Evolutionary conservation across 1,140 invertebrate species (phyloP).

Genomic region (Drosophila busckii): DNA sequence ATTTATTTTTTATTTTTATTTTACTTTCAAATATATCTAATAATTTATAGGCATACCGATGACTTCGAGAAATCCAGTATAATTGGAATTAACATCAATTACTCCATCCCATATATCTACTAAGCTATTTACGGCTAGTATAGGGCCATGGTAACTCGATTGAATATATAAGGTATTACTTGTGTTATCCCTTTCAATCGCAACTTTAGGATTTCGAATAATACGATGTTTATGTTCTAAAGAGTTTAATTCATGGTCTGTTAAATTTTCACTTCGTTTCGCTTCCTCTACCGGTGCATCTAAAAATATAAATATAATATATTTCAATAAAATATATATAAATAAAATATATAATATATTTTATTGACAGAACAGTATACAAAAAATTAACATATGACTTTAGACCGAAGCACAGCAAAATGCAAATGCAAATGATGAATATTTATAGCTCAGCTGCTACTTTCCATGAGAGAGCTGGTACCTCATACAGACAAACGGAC

Average conservation of each 20-base stretch:
- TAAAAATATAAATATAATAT: background rate
- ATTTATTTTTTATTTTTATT: background rate
- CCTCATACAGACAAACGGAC: too few relatives aligned
- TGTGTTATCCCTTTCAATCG: slow-evolving; percentile 11
- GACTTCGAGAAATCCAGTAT: slow-evolving; percentile 90
- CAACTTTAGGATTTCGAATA: slow-evolving; percentile 53
- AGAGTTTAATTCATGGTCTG: slow-evolving; percentile 64
- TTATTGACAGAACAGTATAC: too few relatives aligned
- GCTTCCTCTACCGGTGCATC: slow-evolving; percentile 44
- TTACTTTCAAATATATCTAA: background rate
- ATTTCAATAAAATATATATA: background rate
- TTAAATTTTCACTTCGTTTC: slow-evolving; percentile 55
- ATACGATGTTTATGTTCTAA: slow-evolving; percentile 50
- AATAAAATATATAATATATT: too few relatives aligned
- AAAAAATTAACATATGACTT: too few relatives aligned
- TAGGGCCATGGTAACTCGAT: slow-evolving; percentile 6
- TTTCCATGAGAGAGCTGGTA: too few relatives aligned
- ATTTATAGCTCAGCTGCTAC: too few relatives aligned
- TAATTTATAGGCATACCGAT: slow-evolving; percentile 82
- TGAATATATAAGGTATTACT: slow-evolving; percentile 19
- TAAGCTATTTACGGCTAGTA: slow-evolving; percentile 4
- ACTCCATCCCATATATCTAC: slow-evolving; percentile 83
- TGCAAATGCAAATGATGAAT: too few relatives aligned
- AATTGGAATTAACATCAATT: slow-evolving; percentile 87
- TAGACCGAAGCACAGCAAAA: too few relatives aligned